A percentile compares a stretch with the other conserved stretches of the same genome.
Conservation (phyloP, 2,113 vertebrate species). For the Ictalurus punctatus region DNA sequence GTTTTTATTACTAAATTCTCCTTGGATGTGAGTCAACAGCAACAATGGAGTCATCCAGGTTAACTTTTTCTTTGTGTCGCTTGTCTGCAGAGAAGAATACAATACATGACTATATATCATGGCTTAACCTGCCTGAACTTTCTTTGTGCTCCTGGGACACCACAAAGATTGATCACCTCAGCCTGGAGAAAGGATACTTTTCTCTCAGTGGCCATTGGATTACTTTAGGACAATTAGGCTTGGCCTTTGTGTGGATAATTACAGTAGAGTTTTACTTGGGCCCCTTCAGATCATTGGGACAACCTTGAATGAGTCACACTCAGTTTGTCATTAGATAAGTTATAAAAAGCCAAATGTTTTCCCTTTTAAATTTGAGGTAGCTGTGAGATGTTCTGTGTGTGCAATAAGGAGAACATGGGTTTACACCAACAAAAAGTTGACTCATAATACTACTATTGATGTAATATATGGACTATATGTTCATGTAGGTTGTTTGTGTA, state of each 20-base stretch:
- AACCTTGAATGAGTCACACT: constrained; percentile 52
- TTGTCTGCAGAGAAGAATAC: constrained; percentile 51
- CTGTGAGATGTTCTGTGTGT: not conserved
- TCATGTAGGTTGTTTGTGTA: constrained; percentile 24
- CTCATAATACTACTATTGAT: not conserved
- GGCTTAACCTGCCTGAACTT: constrained; percentile 55
- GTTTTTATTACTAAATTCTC: constrained; percentile 53
- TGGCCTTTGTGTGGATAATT: constrained; percentile 62
- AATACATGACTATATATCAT: constrained; percentile 60
- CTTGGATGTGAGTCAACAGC: constrained; percentile 45
- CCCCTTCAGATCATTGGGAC: constrained; percentile 48
- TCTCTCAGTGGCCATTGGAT: constrained; percentile 57
- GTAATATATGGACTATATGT: not conserved
- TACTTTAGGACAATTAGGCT: constrained; percentile 63
- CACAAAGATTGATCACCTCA: constrained; percentile 59
- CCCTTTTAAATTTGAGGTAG: not conserved
- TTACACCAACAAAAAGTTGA: not conserved
- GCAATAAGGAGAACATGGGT: not conserved
- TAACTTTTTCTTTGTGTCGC: constrained; percentile 54
- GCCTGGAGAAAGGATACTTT: constrained; percentile 54
- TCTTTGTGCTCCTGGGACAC: constrained; percentile 55
- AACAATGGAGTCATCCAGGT: constrained; percentile 54
- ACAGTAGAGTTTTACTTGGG: constrained; percentile 53
- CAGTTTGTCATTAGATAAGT: constrained; percentile 7
- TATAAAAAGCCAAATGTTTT: constrained; percentile 16